Evolutionary conservation across 2,888 invertebrate species (phyloP).

Genomic region (Agrotis puta): DNA sequence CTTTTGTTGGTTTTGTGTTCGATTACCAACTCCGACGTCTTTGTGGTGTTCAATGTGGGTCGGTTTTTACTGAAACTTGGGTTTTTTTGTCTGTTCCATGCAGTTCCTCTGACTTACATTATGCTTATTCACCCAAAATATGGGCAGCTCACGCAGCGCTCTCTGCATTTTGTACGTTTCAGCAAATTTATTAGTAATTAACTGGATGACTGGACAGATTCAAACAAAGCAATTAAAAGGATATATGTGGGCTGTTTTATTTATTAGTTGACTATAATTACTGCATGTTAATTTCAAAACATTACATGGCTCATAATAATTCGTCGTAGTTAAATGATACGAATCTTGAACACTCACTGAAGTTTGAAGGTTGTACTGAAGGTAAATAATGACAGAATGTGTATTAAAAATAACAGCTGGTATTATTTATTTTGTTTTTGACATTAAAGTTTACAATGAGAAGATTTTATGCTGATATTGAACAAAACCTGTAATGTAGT

Average conservation of each 20-base stretch:
- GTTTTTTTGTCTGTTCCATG: constrained; percentile 42
- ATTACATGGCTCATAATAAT: background rate
- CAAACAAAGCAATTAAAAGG: constrained; percentile 45
- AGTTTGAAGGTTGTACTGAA: constrained; percentile 16
- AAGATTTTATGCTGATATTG: background rate
- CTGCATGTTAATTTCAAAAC: constrained; percentile 25
- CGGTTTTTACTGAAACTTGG: constrained; percentile 37
- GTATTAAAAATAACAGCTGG: constrained; percentile 41
- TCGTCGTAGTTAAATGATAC: background rate
- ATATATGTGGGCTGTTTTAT: constrained; percentile 25
- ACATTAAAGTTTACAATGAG: background rate
- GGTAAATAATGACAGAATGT: constrained; percentile 4
- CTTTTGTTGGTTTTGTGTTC: constrained; percentile 78
- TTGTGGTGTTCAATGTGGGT: constrained; percentile 43
- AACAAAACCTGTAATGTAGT: background rate
- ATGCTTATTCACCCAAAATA: constrained; percentile 48
- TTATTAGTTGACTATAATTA: constrained; percentile 24
- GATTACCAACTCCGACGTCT: constrained; percentile 55
- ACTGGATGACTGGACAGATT: constrained; percentile 61
- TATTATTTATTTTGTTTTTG: constrained; percentile 10
- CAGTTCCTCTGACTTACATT: constrained; percentile 19
- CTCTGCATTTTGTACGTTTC: constrained; percentile 39
- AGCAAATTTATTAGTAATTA: constrained; percentile 47
- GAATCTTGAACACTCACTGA: constrained; percentile 9
- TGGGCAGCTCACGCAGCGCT: constrained; percentile 21